Evolutionary conservation across 2,797 vertebrate genomes (phyloP).

Genomic region (Natrix natrix): DNA sequence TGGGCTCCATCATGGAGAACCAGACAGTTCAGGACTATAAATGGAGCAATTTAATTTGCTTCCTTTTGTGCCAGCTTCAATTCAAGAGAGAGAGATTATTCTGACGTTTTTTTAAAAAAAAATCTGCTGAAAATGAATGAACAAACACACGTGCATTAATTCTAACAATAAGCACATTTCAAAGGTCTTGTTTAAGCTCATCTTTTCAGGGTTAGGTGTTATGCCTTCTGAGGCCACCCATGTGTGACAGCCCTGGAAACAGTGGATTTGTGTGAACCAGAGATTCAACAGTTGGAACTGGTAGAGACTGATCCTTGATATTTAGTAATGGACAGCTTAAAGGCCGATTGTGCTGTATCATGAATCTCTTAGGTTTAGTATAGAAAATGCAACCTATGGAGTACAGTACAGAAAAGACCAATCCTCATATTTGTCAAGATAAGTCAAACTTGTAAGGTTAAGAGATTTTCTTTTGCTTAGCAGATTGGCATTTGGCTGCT

Average conservation of each 20-base stretch:
- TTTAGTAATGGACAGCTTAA: neutral
- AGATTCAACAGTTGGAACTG: no score
- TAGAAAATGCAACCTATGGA: neutral
- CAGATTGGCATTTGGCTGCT: neutral
- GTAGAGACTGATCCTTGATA: neutral
- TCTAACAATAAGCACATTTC: neutral
- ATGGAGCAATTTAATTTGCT: neutral
- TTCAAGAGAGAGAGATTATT: neutral
- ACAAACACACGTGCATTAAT: neutral
- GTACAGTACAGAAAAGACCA: neutral
- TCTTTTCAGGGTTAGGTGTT: neutral
- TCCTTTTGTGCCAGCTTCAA: neutral
- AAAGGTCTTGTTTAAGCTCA: accelerated
- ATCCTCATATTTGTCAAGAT: neutral
- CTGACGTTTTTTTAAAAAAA: neutral
- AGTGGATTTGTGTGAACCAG: neutral
- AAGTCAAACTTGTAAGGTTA: neutral
- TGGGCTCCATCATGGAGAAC: neutral
- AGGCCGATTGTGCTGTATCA: neutral
- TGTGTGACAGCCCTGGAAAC: neutral
- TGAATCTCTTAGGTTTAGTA: neutral
- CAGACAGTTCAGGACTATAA: neutral
- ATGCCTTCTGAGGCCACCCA: accelerated
- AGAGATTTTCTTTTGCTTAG: neutral
- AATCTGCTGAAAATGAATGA: neutral